These are phyloP conservation scores for Polia nebulosa DNA, from an alignment of 2,888 invertebrate genomes.

Conservation along the genomic window DNA sequence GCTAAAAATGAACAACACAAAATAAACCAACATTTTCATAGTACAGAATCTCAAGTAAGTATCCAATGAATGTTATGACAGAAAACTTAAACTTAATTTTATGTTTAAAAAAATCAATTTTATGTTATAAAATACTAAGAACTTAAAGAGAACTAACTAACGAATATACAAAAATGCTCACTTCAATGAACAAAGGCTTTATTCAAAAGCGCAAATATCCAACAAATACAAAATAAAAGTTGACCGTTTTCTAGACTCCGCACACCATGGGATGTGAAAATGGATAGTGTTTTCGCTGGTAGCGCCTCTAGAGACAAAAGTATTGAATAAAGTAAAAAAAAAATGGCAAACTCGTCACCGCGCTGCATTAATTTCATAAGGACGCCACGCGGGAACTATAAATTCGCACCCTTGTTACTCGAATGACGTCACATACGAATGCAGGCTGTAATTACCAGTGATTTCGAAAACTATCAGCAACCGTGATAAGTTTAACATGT, in stretches of 20 bases:
- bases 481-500: constrained; percentile 74
- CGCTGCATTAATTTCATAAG: constrained; percentile 56
- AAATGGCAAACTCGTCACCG: constrained; percentile 40
- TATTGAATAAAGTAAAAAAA: constrained; percentile 47
- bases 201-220: constrained; percentile 31
- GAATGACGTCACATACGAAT: constrained; percentile 57
- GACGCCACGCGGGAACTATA: constrained; percentile 55
- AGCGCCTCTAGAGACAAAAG: constrained; percentile 30
- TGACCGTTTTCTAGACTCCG: constrained; percentile 19
- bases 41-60: background rate
- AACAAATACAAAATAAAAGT: constrained; percentile 21
- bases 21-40: background rate
- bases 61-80: background rate
- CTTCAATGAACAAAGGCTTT: constrained; percentile 25
- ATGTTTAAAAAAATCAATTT: too few species aligned
- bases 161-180: background rate
- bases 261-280: constrained; percentile 36
- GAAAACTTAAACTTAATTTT: background rate
- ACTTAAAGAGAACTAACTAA: background rate
- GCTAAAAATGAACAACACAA: too few species aligned
- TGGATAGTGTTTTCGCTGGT: constrained; percentile 38
- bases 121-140: too few species aligned
- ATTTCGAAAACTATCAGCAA: constrained; percentile 69
- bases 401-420: constrained; percentile 45
- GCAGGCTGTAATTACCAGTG: constrained; percentile 67